Evolutionary conservation across 2,797 vertebrate species (phyloP).

Genomic region (Cossypha niveicapilla): DNA sequence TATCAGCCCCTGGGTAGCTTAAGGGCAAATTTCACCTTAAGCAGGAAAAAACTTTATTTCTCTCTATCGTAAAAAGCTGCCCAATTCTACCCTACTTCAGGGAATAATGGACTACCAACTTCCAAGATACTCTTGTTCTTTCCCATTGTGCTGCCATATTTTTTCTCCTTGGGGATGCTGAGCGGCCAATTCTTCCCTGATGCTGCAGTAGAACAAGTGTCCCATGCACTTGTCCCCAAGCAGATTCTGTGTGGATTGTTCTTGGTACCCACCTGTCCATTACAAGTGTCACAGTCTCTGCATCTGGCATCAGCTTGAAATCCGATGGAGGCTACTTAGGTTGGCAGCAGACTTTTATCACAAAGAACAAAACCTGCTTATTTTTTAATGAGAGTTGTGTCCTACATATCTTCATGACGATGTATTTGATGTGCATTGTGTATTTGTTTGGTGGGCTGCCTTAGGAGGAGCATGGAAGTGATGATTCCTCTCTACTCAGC

Average conservation of each 20-base stretch:
- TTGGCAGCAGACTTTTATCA: background rate
- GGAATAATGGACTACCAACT: background rate
- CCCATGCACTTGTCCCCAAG: background rate
- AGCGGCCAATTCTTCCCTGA: background rate
- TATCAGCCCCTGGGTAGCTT: background rate
- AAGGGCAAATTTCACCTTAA: conserved; percentile 2
- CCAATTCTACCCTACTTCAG: background rate
- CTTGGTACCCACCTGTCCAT: background rate
- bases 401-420: background rate
- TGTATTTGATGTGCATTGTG: background rate
- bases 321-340: background rate
- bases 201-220: background rate
- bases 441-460: background rate
- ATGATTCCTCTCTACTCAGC: background rate
- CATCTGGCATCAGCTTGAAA: background rate
- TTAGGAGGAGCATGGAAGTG: background rate
- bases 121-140: background rate
- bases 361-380: background rate
- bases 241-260: background rate
- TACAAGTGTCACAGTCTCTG: background rate
- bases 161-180: background rate
- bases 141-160: background rate
- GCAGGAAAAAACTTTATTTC: background rate
- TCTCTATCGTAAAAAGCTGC: background rate
- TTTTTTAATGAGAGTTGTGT: background rate